These are phyloP conservation scores for Anabacerthia variegaticeps DNA, from an alignment of 2,797 vertebrate genomes.

Conservation along the genomic window DNA sequence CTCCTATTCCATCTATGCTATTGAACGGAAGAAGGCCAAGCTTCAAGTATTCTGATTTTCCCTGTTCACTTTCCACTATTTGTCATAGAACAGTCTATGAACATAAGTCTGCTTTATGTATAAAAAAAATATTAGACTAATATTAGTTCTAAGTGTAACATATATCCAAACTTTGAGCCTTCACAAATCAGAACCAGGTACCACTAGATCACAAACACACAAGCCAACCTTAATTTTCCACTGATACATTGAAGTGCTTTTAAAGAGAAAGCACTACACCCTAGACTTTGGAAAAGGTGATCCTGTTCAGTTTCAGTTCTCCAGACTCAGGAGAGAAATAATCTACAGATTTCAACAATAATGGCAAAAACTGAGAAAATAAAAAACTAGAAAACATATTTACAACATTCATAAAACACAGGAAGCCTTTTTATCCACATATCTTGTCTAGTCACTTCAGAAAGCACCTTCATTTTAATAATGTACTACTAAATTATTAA, in stretches of 20 bases:
- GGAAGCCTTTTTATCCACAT: background rate
- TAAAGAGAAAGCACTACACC: background rate
- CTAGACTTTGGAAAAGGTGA: background rate
- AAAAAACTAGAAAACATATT: background rate
- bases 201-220: background rate
- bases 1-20: background rate
- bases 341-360: background rate
- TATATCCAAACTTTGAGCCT: background rate
- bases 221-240: background rate
- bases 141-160: background rate
- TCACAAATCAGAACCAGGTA: background rate
- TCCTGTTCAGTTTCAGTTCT: background rate
- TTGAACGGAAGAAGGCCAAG: background rate
- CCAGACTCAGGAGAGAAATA: background rate
- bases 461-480: background rate
- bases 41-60: background rate
- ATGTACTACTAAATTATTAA: background rate
- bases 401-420: background rate
- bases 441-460: background rate
- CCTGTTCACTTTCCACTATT: background rate
- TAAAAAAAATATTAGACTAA: background rate
- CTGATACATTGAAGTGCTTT: accelerated
- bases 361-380: background rate
- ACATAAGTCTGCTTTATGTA: background rate
- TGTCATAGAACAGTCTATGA: background rate